Evolutionary conservation across 37 sponge, comb jelly and placozoan species (phyloP).

Genomic region (Chondrosia reniformis): DNA sequence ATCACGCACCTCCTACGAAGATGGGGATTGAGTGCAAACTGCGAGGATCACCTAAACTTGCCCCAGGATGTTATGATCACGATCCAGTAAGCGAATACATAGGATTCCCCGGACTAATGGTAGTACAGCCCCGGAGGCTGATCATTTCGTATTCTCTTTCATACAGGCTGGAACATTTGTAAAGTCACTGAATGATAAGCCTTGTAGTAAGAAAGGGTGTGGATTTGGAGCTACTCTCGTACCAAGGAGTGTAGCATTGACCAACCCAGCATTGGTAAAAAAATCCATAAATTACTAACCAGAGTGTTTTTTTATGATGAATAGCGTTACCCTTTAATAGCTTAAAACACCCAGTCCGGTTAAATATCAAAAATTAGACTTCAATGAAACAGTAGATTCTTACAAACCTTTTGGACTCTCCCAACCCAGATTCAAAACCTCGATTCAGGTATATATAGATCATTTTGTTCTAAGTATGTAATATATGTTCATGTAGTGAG

Average conservation of each 20-base stretch:
- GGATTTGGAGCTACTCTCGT: conserved; percentile 48
- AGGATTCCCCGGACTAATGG: too few species aligned
- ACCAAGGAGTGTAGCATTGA: too few species aligned
- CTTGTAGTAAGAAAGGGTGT: conserved; percentile 34
- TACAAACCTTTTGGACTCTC: conserved; percentile 40
- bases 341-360: conserved; percentile 43
- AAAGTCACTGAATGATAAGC: conserved; percentile 23
- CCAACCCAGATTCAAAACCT: conserved; percentile 22
- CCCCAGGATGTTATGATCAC: conserved; percentile 49
- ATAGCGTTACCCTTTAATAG: not conserved
- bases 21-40: conserved; percentile 60
- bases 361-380: conserved; percentile 26
- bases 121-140: too few species aligned
- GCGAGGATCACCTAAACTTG: conserved; percentile 37
- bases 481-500: too few species aligned
- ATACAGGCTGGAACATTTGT: too few species aligned
- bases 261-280: too few species aligned
- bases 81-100: conserved; percentile 48
- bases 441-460: too few species aligned
- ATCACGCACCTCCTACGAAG: conserved; percentile 46
- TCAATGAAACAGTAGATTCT: not conserved
- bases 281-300: too few species aligned
- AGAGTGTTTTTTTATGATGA: too few species aligned
- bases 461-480: too few species aligned
- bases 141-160: too few species aligned